These are phyloP conservation scores for Drosophila busckii DNA, from an alignment of 1,140 invertebrate genomes.

Conservation along the genomic window DNA sequence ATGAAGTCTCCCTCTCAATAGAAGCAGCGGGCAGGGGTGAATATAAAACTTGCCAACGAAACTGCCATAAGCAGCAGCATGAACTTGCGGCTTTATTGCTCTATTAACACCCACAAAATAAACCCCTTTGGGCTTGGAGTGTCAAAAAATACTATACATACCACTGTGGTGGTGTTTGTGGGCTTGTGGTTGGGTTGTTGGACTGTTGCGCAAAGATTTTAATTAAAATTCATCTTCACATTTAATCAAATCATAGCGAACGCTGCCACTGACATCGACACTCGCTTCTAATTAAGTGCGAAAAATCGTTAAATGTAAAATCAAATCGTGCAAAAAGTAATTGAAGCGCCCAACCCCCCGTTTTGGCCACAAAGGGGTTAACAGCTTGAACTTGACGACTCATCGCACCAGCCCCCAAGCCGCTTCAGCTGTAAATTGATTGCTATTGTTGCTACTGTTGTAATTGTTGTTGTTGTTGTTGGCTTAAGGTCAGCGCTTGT, in stretches of 20 bases:
- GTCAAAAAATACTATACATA: slow-evolving; percentile 56
- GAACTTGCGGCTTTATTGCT: slow-evolving; percentile 74
- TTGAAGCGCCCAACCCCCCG: slow-evolving; percentile 35
- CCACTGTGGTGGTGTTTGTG: slow-evolving; percentile 1
- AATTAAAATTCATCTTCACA: slow-evolving; percentile 79
- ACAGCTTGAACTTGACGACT: slow-evolving; percentile 24
- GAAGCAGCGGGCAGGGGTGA: too few species aligned
- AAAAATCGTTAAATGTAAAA: slow-evolving; percentile 79
- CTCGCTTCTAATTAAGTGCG: slow-evolving; percentile 79
- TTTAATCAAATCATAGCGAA: slow-evolving; percentile 78
- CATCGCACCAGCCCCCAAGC: too few species aligned
- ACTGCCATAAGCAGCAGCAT: slow-evolving; percentile 28
- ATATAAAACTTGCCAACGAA: slow-evolving; percentile 12
- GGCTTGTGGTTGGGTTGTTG: not conserved
- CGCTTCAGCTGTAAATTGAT: slow-evolving; percentile 50
- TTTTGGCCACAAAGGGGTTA: not conserved
- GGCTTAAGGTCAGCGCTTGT: slow-evolving; percentile 61
- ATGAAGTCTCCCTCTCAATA: slow-evolving; percentile 46
- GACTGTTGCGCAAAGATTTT: slow-evolving; percentile 56
- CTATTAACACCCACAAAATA: slow-evolving; percentile 49
- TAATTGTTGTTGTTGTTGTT: slow-evolving; percentile 43
- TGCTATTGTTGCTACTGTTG: slow-evolving; percentile 19
- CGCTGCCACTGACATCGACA: slow-evolving; percentile 67
- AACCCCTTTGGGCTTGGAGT: slow-evolving; percentile 39
- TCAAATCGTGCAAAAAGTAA: slow-evolving; percentile 78